Evolutionary conservation across 1,140 invertebrate genomes (phyloP), one percentile per base, ranked within the genome.

Genomic region (Hestina assimilis): DNA sequence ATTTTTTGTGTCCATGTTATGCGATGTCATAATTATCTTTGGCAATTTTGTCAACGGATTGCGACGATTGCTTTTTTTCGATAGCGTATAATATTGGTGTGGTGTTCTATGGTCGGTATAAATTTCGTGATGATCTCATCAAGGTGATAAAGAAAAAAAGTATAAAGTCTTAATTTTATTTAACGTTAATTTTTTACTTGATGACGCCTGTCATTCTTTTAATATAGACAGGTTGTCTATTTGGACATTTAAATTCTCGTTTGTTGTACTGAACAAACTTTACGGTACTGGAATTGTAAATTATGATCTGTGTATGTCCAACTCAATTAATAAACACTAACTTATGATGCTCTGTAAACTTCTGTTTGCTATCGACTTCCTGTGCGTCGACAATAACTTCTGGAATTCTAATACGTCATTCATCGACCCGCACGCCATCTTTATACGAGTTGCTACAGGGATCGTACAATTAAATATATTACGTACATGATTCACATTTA

Each of bases 401-500:
- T 76, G 70, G 72, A 79, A 79, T 76, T 75, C 65, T 69, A 68
- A 62, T 51, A 67, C 73, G 62, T 70, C 68, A 70, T 69, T 71
- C 63, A 75, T 76, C 69, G 67, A 72, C 59, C 69, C 58, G 55
- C 56, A 55, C 66, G 69, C 69, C 63, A 66, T 68, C 65, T 76
- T 66, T 72, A 66, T 59, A 68, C 43, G 51, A 61, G 59, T 59
- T 63, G 43, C 63, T 61, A 43, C 52, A 51, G 63, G 51, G 69
- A 54, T 54, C 60, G 55, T 55, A 68, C 59, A 60, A 69, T 69
- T 72, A 73, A 71, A 70, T 69, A 71, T 70, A 66, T 60, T 48
- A 48, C 65, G 55, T 66, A 66, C 52, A 74, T 83, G 81, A 86
- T 71, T 83, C 79, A 84, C 69, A 83, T 74, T 79, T 74, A 77